These are phyloP conservation scores for Athene cunicularia DNA, from an alignment of 2,113 vertebrate genomes.

Conservation along the genomic window DNA sequence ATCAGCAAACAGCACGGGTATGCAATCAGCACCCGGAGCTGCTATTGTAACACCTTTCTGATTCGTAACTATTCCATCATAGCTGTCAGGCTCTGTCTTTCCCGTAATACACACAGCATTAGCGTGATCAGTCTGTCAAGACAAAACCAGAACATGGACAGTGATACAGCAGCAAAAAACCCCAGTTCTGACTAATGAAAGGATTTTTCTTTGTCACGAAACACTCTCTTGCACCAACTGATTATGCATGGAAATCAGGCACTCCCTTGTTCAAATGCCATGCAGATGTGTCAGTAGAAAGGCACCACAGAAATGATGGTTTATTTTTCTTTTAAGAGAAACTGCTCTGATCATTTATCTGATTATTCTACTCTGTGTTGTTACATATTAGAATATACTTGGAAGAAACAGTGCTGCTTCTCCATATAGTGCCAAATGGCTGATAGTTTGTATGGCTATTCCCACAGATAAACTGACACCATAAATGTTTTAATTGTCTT, in stretches of 20 bases:
- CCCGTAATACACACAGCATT: constrained; percentile 85
- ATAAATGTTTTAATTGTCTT: not conserved
- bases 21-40: constrained; percentile 93
- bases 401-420: not conserved
- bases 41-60: constrained; percentile 81
- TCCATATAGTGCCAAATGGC: not conserved
- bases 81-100: constrained; percentile 80
- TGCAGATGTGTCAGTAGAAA: not conserved
- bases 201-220: not conserved
- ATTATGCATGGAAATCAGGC: not conserved
- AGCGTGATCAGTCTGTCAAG: constrained; percentile 82
- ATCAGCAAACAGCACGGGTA: constrained; percentile 90
- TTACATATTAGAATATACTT: not conserved
- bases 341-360: not conserved
- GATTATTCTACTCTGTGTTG: not conserved
- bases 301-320: not conserved
- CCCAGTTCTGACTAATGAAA: not conserved
- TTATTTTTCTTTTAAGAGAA: not conserved
- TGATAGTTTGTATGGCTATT: not conserved
- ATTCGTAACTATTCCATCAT: constrained; percentile 89
- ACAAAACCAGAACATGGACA: not conserved
- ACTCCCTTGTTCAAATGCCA: not conserved
- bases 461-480: not conserved
- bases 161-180: not conserved
- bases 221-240: not conserved